These are phyloP conservation scores for Pseudoatta argentina DNA, from an alignment of 1,140 invertebrate species.

Conservation along the genomic window DNA sequence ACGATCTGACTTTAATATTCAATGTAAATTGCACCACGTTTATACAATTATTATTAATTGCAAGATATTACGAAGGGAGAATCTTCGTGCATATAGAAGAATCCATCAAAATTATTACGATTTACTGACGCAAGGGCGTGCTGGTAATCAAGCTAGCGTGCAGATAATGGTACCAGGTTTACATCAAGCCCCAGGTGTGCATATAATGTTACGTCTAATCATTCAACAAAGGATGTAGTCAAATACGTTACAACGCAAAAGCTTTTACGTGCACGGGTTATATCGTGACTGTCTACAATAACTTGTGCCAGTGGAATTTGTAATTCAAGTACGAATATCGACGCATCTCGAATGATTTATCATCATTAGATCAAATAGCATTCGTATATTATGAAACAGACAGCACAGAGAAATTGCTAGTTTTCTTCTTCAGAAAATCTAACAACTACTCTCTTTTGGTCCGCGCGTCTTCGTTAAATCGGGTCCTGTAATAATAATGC, in stretches of 20 bases:
- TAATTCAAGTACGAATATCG: slow-evolving; percentile 62
- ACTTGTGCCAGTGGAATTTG: slow-evolving; percentile 65
- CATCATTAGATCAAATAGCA: slow-evolving; percentile 54
- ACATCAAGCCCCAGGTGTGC: slow-evolving; percentile 38
- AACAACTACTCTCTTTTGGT: neutral
- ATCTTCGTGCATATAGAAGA: slow-evolving; percentile 15
- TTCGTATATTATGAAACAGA: slow-evolving; percentile 16
- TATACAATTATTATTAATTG: slow-evolving; percentile 20
- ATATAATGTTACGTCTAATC: slow-evolving; percentile 56
- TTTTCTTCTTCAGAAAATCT: slow-evolving; percentile 5
- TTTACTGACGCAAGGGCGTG: slow-evolving; percentile 27
- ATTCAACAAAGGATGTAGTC: slow-evolving; percentile 41
- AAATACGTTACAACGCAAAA: slow-evolving; percentile 14
- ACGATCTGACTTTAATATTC: neutral
- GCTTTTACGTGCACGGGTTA: slow-evolving; percentile 11
- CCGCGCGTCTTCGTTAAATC: neutral
- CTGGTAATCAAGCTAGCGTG: slow-evolving; percentile 71
- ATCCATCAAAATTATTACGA: slow-evolving; percentile 38
- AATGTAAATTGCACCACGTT: neutral
- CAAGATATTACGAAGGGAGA: neutral
- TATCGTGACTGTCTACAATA: slow-evolving; percentile 66
- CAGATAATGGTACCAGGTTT: slow-evolving; percentile 53
- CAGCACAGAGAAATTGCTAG: neutral
- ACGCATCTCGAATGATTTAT: slow-evolving; percentile 57
- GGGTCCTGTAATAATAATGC: neutral